Evolutionary conservation across 1,140 invertebrate species (phyloP), one percentile per base, ranked within the genome.

Genomic region (Drosophila ercepeae): DNA sequence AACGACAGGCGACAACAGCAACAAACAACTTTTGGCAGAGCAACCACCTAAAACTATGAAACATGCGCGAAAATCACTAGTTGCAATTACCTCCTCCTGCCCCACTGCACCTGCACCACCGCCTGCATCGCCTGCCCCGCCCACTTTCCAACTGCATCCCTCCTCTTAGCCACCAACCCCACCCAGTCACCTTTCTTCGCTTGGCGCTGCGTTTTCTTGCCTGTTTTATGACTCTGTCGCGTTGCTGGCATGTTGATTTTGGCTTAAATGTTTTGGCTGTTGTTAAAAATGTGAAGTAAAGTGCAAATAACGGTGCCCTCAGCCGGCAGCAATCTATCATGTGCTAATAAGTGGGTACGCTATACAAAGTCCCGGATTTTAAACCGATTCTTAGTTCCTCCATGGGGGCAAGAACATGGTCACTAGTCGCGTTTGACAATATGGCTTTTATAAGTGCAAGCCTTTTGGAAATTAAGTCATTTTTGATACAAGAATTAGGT

Each of bases 251-350:
- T 84, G 76, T 86, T 86, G 83, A 84, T 84, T 84, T 86, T 79
- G 81, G 76, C 81, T 81, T 86, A 76, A 86, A 84, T 84, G 81
- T 84, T 84, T 86, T 81, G 75, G 81, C 65, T 53, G 79, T 86
- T 79, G 75, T 86, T 86, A 72, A 68, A 83, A 79, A 86, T 83
- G 81, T 65, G 73, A 84, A 84, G 54, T 84, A 86, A 81, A 76
- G 81, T 81, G 79, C 81, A 86, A 84, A 79, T 84, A 84, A 73
- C 76, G 81, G 75, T 74, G 79, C 81, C 76, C 81, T 79, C 81
- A 61, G 60, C 75, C 44, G 50, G 49, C 72, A 54, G 72, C 76
- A 79, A 84, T 84, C 79, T 81, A 86, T 84, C 81, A 84, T 72
- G 76, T 73, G 76, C 54, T 86, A 86, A 84, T 79, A 86, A 79